A percentile compares a stretch with the other conserved stretches of the same genome.
Conservation (phyloP, 2,797 vertebrate genomes). For the Diglossa cyanea region DNA sequence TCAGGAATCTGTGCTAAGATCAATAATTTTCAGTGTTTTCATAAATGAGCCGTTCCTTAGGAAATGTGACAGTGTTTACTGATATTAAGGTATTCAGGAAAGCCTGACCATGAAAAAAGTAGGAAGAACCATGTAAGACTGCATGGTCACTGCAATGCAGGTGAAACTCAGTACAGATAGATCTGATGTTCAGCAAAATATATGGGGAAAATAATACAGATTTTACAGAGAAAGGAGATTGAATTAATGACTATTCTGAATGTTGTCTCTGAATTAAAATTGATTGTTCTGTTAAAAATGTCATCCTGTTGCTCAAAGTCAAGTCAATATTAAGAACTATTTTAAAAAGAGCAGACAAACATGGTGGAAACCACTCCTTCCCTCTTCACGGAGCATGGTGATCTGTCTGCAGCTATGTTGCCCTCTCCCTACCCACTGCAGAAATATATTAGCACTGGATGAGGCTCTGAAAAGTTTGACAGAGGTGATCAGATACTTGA, state of each 20-base stretch:
- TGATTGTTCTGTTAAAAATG: not conserved
- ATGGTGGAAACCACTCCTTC: not conserved
- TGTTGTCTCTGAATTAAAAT: not conserved
- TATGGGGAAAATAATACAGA: not conserved
- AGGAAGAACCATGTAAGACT: not conserved
- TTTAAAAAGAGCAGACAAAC: not conserved
- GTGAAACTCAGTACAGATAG: not conserved
- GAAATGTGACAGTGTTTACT: not conserved
- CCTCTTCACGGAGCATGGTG: rapidly evolving
- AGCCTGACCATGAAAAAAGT: not conserved
- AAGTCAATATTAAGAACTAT: not conserved
- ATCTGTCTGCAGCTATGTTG: not conserved
- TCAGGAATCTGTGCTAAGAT: not conserved
- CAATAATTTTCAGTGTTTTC: not conserved
- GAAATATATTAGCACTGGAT: not conserved
- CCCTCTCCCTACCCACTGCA: not conserved
- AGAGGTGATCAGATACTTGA: not conserved
- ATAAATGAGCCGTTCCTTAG: not conserved
- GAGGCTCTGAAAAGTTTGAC: not conserved
- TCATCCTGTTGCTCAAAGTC: not conserved
- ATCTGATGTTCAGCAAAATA: not conserved
- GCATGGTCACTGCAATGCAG: not conserved
- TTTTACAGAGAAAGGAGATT: not conserved
- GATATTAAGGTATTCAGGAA: not conserved
- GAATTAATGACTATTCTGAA: not conserved